Evolutionary conservation across 64 coral and sea anemone genomes (phyloP).

Genomic region (Trachythela sp.): DNA sequence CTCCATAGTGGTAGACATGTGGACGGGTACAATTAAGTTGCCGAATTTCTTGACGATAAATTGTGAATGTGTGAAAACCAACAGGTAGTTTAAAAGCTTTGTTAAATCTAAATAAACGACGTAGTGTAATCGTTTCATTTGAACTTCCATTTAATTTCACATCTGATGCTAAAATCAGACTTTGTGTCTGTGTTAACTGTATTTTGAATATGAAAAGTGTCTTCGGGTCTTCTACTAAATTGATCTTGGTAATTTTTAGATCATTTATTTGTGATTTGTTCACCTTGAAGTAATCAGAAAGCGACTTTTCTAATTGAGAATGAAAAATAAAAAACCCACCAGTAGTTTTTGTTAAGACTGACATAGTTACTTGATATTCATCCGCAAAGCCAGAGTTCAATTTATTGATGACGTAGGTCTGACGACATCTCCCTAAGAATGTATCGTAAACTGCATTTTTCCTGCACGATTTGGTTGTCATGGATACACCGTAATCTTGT

Average conservation of each 20-base stretch:
- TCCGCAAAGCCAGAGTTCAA: background rate
- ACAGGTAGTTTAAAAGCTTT: background rate
- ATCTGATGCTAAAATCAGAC: background rate
- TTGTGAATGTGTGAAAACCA: background rate
- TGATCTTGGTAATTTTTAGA: background rate
- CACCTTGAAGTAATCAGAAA: background rate
- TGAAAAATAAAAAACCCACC: background rate
- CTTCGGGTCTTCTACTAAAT: background rate
- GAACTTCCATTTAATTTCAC: background rate
- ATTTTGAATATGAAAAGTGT: background rate
- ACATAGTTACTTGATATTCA: constrained; percentile 7
- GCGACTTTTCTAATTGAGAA: background rate
- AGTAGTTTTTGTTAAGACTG: background rate
- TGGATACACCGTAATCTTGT: background rate
- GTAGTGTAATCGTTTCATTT: background rate
- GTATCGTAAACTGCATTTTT: background rate
- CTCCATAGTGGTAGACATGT: background rate
- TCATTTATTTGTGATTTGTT: background rate
- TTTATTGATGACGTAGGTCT: background rate
- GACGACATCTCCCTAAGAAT: background rate
- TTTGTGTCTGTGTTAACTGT: background rate
- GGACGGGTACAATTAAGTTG: background rate
- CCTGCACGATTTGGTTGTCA: background rate
- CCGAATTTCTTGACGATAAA: background rate
- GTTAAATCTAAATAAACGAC: background rate